Evolutionary conservation across 2,113 vertebrate species (phyloP).

Genomic region (Malurus elegans): DNA sequence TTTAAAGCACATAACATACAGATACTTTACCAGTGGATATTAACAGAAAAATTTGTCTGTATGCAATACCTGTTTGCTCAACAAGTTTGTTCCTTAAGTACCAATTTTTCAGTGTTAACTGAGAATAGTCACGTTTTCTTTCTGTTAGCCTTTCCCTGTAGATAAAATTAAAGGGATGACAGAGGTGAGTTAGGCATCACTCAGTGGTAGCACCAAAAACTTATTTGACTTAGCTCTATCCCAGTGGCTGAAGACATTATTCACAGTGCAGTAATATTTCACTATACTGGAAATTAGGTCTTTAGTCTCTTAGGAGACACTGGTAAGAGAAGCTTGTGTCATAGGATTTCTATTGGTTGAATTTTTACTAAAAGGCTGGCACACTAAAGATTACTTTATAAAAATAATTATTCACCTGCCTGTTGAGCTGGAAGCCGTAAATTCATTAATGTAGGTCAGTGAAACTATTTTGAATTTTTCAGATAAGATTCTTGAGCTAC

Average conservation of each 20-base stretch:
- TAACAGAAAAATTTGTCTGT: background rate
- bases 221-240: background rate
- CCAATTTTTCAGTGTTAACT: background rate
- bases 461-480: background rate
- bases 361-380: background rate
- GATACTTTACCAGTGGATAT: background rate
- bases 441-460: constrained; percentile 35
- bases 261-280: background rate
- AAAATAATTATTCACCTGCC: background rate
- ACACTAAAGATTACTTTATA: background rate
- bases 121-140: background rate
- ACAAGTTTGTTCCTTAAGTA: background rate
- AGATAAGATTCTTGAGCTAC: background rate
- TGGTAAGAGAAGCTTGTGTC: background rate
- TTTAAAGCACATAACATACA: background rate
- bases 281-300: background rate
- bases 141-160: background rate
- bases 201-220: background rate
- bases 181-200: background rate
- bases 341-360: background rate
- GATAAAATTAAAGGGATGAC: background rate
- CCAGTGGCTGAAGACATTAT: background rate
- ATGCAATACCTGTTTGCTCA: background rate
- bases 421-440: constrained; percentile 18
- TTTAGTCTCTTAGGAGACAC: background rate